phyloP scores from a whole-genome alignment of 2,797 vertebrate genomes.

The Clangula hyemalis region DNA sequence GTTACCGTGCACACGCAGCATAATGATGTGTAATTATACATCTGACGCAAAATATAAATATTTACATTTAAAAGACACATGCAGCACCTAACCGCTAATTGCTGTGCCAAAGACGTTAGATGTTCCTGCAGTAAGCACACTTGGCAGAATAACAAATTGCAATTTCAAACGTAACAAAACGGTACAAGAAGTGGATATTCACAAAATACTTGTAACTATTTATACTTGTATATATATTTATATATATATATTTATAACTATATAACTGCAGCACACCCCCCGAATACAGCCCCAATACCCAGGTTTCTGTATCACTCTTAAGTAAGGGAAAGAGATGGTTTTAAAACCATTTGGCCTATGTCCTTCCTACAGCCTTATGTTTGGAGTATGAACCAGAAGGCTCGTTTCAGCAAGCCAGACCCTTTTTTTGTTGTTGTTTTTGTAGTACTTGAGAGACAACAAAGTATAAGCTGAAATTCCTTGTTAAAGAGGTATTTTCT shows the following conservation, averaged over 20 bases:
- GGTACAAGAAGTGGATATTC: background rate
- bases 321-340: background rate
- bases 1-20: background rate
- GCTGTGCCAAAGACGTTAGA: background rate
- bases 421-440: background rate
- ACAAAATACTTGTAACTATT: background rate
- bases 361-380: background rate
- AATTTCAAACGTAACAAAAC: background rate
- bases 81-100: background rate
- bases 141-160: background rate
- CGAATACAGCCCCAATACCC: background rate
- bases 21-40: background rate
- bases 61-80: background rate
- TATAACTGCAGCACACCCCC: background rate
- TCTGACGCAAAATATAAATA: background rate
- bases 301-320: background rate
- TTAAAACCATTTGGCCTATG: background rate
- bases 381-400: background rate
- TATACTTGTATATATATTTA: no score
- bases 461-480: background rate
- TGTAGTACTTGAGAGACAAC: background rate
- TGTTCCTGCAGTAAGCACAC: background rate
- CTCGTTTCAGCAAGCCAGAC: background rate
- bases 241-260: no score
- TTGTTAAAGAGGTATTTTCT: background rate